Conservation (phyloP, 2,797 vertebrate species). For the Neosilurus hyrtlii region DNA sequence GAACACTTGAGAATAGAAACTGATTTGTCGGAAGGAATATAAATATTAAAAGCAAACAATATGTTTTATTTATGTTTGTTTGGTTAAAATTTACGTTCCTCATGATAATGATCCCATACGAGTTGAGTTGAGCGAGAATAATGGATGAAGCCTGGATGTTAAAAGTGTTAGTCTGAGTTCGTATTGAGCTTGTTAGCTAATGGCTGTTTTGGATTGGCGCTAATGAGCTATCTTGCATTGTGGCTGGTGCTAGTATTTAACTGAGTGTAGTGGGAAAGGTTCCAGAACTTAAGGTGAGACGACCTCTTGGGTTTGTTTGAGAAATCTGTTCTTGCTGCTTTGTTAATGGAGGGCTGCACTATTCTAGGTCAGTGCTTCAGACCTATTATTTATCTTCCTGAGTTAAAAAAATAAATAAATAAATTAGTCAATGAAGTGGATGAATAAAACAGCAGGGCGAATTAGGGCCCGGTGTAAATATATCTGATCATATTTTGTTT, state of each 20-base stretch:
- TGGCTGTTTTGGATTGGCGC: conserved; percentile 48
- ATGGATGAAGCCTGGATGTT: conserved; percentile 55
- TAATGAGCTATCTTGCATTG: conserved; percentile 56
- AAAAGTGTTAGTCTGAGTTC: conserved; percentile 57
- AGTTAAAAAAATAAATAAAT: conserved; percentile 15
- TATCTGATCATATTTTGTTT: conserved; percentile 30
- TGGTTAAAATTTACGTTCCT: conserved; percentile 55
- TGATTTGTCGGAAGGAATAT: not conserved
- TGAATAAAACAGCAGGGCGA: conserved; percentile 36
- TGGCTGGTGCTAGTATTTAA: conserved; percentile 1
- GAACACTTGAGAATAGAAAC: not conserved
- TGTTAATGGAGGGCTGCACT: conserved; percentile 45
- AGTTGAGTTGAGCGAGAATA: conserved; percentile 59
- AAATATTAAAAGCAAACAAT: not conserved
- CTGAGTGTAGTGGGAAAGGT: conserved; percentile 26
- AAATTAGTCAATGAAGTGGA: conserved; percentile 46
- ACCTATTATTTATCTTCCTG: conserved; percentile 42
- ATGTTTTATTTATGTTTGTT: conserved; percentile 53
- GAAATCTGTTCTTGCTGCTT: conserved; percentile 3
- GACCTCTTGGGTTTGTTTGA: conserved; percentile 21
- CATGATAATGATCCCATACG: conserved; percentile 64
- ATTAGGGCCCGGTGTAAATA: conserved; percentile 27
- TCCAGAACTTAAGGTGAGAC: conserved; percentile 38
- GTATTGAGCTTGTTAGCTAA: conserved; percentile 57
- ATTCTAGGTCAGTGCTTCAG: conserved; percentile 42